These are phyloP conservation scores for Patagioenas fasciata DNA, from an alignment of 2,113 vertebrate species.

Conservation along the genomic window DNA sequence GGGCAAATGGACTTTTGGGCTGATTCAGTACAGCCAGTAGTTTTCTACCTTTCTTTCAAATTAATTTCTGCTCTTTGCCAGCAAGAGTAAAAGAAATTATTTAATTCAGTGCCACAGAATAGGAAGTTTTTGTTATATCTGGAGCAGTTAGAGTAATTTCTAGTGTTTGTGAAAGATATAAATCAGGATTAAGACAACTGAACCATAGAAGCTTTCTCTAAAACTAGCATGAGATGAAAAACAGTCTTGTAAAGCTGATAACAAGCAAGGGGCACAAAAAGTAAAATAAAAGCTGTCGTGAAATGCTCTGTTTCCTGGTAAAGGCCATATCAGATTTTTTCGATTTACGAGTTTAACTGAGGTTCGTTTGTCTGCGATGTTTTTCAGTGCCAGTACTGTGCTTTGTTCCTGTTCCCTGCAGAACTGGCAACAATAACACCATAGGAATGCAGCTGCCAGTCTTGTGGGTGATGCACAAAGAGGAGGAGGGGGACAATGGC, in stretches of 20 bases:
- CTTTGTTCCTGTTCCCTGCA: slow-evolving; percentile 47
- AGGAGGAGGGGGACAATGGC: background rate
- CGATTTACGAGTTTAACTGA: slow-evolving; percentile 11
- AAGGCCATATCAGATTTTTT: background rate
- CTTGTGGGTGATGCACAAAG: slow-evolving; percentile 6
- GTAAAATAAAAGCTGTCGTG: background rate
- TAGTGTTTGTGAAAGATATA: background rate
- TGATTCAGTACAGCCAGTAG: background rate
- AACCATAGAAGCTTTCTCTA: slow-evolving; percentile 3
- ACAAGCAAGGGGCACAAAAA: background rate
- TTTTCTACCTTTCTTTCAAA: background rate
- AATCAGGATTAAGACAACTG: background rate
- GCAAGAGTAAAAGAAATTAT: background rate
- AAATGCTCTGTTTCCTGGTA: background rate
- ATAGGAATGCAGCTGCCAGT: slow-evolving; percentile 41
- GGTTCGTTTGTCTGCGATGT: slow-evolving; percentile 1
- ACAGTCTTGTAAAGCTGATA: background rate
- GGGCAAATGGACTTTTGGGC: background rate
- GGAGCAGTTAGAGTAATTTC: background rate
- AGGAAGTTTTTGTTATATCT: background rate
- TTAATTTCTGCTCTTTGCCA: background rate
- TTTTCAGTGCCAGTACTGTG: slow-evolving; percentile 30
- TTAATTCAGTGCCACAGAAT: background rate
- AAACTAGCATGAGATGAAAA: background rate
- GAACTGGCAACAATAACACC: slow-evolving; percentile 25